Base-by-base conservation (phyloP, 2,888 invertebrate genomes). In the Trichopria drosophilae region DNA sequence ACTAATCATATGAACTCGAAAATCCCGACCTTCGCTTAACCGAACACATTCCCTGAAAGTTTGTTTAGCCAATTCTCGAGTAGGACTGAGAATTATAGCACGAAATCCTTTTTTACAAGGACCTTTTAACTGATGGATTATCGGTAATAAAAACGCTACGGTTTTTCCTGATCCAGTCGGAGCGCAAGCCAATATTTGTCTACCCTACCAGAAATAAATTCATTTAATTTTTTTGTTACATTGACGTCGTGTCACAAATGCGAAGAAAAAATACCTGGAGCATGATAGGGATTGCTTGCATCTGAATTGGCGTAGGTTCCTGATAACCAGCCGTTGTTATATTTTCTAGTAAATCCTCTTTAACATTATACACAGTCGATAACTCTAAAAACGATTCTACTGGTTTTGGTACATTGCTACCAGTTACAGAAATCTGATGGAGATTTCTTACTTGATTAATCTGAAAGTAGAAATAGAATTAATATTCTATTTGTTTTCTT, bases 151-250 rank as follows among this genome's bases (percentile, higher is more conserved):
- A 76, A 97, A 98, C 0, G 97, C 94, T 1, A 93, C 88, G 0
- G 98, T 99, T 78, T 98, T 98, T 6, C 98, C 98, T 1, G 95
- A 96, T 1, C 98, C 98, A 0, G 98, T 99, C 0, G 97, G 97
- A 0, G 98, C 98, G 73, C 93, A 94, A 0, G 93, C 95, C 65
- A 98, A 81, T 23, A 97, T 76, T 71, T 95, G 90, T 40, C 92
- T 82, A 31, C 84, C 83, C 84, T 88, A 41, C 40, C 51, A 51
- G 29, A 47, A 31, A 53, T 50, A 47, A 29, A 47, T 49, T 4
- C 9, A 36, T 39, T 42, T 26, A 31, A 18, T 23, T 26, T 20
- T 47, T 20, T 29, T 19, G 37, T 7, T 16, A 19, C 24, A 51
- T 24, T 34, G 36, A 28, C 29, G n/a, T n/a, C n/a, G n/a, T n/a